Percentiles rank a stretch among this genome's conserved stretches.
These are phyloP conservation scores for Austrofundulus limnaeus DNA, from an alignment of 2,113 vertebrate genomes.

Conservation along the genomic window DNA sequence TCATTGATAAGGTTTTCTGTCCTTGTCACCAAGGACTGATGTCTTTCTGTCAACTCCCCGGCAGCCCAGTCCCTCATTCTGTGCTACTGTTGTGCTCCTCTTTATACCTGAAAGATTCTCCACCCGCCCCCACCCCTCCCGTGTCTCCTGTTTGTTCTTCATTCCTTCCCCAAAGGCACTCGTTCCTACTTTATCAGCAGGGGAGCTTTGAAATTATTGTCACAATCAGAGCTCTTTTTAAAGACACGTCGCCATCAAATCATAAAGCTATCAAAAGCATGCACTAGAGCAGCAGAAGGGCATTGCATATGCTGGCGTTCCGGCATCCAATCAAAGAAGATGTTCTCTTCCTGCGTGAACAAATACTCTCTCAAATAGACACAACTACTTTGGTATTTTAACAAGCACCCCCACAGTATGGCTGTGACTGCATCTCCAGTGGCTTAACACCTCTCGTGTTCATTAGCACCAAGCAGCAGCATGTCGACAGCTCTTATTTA, in stretches of 20 bases:
- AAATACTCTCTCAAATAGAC: constrained; percentile 16
- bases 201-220: constrained; percentile 36
- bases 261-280: constrained; percentile 18
- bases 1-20: constrained; percentile 71
- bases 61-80: constrained; percentile 71
- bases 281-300: constrained; percentile 20
- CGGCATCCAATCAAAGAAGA: constrained; percentile 32
- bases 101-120: constrained; percentile 52
- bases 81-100: constrained; percentile 52
- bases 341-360: constrained; percentile 25
- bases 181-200: constrained; percentile 13
- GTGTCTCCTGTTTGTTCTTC: constrained; percentile 15
- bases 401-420: constrained; percentile 45
- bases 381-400: constrained; percentile 29
- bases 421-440: constrained; percentile 46
- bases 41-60: constrained; percentile 67
- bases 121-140: constrained; percentile 22
- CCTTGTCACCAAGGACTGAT: constrained; percentile 75
- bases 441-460: constrained; percentile 65
- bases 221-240: constrained; percentile 49
- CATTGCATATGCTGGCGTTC: constrained; percentile 25
- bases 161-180: constrained; percentile 11
- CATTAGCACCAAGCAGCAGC: constrained; percentile 60
- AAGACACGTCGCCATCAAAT: constrained; percentile 26
- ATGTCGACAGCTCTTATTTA: constrained; percentile 70